Percentiles rank a stretch among this genome's conserved stretches.
These are phyloP conservation scores for Drosophila albomicans DNA, from an alignment of 1,140 invertebrate genomes.

Conservation along the genomic window DNA sequence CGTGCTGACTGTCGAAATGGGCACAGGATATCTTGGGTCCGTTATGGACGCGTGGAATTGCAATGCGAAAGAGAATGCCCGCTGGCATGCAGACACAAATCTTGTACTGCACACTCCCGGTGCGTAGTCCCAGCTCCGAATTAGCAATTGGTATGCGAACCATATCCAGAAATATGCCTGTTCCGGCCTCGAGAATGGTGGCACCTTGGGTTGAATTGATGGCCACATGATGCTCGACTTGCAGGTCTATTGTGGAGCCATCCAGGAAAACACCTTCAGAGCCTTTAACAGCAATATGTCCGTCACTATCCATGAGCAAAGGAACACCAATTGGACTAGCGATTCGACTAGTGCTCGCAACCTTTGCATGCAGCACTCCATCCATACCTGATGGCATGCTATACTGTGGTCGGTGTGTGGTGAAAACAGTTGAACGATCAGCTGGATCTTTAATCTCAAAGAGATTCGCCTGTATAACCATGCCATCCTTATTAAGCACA, in stretches of 20 bases:
- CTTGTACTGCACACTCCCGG: conserved; percentile 89
- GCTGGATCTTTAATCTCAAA: conserved; percentile 89
- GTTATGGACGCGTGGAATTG: conserved; percentile 87
- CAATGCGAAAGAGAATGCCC: conserved; percentile 92
- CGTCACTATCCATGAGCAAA: conserved; percentile 88
- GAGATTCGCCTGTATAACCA: conserved; percentile 88
- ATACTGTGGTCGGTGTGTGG: conserved; percentile 90
- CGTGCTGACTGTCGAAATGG: conserved; percentile 88
- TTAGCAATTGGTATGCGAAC: conserved; percentile 90
- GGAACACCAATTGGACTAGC: conserved; percentile 90
- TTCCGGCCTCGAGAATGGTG: conserved; percentile 89
- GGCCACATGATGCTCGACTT: conserved; percentile 92
- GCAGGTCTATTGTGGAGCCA: conserved; percentile 88
- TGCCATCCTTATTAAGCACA: conserved; percentile 87
- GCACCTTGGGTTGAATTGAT: conserved; percentile 92
- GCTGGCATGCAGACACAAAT: conserved; percentile 95
- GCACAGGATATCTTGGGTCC: conserved; percentile 87
- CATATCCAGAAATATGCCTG: conserved; percentile 90
- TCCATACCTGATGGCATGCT: conserved; percentile 89
- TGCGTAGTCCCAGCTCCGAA: conserved; percentile 84
- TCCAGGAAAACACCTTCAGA: conserved; percentile 89
- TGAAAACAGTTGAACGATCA: conserved; percentile 89
- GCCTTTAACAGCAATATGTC: conserved; percentile 84
- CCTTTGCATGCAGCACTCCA: conserved; percentile 88
- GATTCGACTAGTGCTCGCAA: conserved; percentile 89